A percentile compares a stretch with the other conserved stretches of the same genome.
phyloP scores from a whole-genome alignment of 2,797 vertebrate species.

The Pempheris klunzingeri region DNA sequence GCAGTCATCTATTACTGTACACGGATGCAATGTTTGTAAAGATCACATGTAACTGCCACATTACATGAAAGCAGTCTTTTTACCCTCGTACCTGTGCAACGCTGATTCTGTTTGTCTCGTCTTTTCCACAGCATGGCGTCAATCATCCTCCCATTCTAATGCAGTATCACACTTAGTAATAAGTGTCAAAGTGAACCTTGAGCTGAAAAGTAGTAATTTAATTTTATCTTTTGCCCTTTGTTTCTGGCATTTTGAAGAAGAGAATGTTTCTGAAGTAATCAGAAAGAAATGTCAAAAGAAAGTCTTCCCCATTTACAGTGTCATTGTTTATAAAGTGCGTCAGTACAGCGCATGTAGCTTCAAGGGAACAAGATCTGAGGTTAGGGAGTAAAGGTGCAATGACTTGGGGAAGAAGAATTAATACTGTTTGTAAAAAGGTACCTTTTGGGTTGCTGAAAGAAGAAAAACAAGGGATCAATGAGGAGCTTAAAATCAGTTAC shows the following conservation, averaged over 20 bases:
- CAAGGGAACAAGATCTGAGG: background rate
- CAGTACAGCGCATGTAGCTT: too few relatives aligned
- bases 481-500: slow-evolving; percentile 24
- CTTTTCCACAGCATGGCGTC: slow-evolving; percentile 24
- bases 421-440: too few relatives aligned
- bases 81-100: background rate
- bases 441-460: background rate
- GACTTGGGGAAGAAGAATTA: too few relatives aligned
- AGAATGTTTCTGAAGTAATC: slow-evolving; percentile 29
- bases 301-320: background rate
- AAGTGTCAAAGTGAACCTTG: slow-evolving; percentile 13
- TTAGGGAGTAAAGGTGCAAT: background rate
- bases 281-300: too few relatives aligned
- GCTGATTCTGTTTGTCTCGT: background rate
- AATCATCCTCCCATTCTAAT: slow-evolving; percentile 26
- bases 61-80: slow-evolving; percentile 20
- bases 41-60: slow-evolving; percentile 42
- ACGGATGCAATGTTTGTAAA: slow-evolving; percentile 31
- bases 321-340: background rate
- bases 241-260: slow-evolving; percentile 11
- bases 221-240: background rate
- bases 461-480: slow-evolving; percentile 8
- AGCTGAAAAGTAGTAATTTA: background rate
- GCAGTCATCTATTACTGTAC: slow-evolving; percentile 52
- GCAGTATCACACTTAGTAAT: background rate